phyloP scores from a whole-genome alignment of 2,113 vertebrate species.

The Lates calcarifer region DNA sequence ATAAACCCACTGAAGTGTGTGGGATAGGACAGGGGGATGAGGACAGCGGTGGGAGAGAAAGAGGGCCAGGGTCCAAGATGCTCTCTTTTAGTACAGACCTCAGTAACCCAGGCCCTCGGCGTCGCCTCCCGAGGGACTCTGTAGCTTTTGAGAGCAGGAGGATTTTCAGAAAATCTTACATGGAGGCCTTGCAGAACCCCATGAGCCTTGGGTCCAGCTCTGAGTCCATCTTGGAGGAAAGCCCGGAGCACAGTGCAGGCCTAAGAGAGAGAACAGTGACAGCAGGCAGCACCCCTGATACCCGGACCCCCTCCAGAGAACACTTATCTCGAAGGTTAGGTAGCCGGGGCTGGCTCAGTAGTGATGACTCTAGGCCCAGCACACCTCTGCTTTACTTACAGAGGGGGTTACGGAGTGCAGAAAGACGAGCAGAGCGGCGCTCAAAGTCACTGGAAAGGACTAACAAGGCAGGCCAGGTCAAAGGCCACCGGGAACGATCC shows the following conservation, averaged over 20 bases:
- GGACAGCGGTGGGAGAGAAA: conserved; percentile 55
- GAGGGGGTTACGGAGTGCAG: conserved; percentile 64
- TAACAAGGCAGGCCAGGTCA: conserved; percentile 76
- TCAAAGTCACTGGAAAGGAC: conserved; percentile 87
- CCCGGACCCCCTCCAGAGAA: conserved; percentile 68
- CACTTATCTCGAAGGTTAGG: conserved; percentile 67
- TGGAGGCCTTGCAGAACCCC: conserved; percentile 90
- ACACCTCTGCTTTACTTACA: conserved; percentile 74
- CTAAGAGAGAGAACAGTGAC: conserved; percentile 56
- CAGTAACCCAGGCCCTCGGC: conserved; percentile 77
- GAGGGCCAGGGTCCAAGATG: conserved; percentile 64
- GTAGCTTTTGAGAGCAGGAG: conserved; percentile 82
- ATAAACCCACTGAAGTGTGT: conserved; percentile 51
- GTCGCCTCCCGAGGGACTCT: conserved; percentile 80
- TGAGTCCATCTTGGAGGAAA: conserved; percentile 85
- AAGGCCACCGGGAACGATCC: conserved; percentile 79
- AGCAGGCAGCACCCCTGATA: conserved; percentile 68
- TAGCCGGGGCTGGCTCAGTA: conserved; percentile 71
- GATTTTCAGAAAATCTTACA: conserved; percentile 89
- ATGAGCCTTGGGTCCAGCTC: conserved; percentile 89
- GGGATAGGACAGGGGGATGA: conserved; percentile 22
- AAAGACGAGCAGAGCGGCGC: conserved; percentile 78
- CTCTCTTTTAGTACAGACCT: conserved; percentile 82
- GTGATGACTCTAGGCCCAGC: conserved; percentile 68
- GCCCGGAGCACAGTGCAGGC: conserved; percentile 60